phyloP scores from a whole-genome alignment of 2,113 vertebrate genomes.

The Camelus bactrianus region DNA sequence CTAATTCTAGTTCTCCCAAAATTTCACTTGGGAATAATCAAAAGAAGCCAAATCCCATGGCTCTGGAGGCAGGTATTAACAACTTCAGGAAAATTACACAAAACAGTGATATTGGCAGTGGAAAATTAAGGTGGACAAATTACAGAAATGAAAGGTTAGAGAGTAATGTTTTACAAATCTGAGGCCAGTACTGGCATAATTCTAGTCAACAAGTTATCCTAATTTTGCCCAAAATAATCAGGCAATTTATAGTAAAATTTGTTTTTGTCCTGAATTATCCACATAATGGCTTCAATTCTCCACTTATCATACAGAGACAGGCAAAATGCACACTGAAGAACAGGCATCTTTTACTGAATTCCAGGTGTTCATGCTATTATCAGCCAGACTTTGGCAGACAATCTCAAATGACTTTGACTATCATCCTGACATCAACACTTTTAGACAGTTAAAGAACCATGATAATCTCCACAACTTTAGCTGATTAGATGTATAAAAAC shows the following conservation, averaged over 20 bases:
- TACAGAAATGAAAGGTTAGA: not conserved
- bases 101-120: not conserved
- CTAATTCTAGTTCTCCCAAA: not conserved
- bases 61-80: not conserved
- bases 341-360: not conserved
- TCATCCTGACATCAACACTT: not conserved
- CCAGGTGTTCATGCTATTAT: not conserved
- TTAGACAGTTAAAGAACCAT: not conserved
- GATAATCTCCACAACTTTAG: not conserved
- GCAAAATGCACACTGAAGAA: not conserved
- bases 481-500: not conserved
- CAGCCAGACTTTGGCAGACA: not conserved
- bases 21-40: conserved; percentile 14
- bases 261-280: not conserved
- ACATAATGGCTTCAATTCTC: conserved; percentile 30
- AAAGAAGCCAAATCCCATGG: not conserved
- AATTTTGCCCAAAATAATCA: not conserved
- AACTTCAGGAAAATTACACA: conserved; percentile 5
- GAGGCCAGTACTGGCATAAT: not conserved
- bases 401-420: not conserved
- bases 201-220: not conserved
- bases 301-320: not conserved
- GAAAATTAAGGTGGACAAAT: not conserved
- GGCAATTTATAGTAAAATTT: conserved; percentile 20
- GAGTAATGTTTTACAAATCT: not conserved